Base-by-base conservation (phyloP, 2,888 invertebrate genomes). In the Augiades crinisus region DNA sequence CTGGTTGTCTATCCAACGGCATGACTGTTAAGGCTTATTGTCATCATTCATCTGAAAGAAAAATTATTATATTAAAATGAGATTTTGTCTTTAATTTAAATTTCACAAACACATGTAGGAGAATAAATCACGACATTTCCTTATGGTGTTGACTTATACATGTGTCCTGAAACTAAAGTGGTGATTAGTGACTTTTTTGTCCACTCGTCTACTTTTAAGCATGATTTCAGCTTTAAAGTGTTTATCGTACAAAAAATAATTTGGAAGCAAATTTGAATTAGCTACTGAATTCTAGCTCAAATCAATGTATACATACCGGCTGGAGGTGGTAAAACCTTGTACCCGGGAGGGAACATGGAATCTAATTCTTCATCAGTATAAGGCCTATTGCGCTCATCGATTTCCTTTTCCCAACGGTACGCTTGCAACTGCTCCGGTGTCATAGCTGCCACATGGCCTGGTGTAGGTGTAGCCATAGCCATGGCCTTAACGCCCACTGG, bases 351-450 rank as follows among this genome's bases (percentile, higher is more conserved):
- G 86, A 99, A 99, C 93, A 99, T 95, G 58, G 97, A 92, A 80
- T 99, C 99, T 50, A 99, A 89, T 80, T 99, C 99, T 73, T 99
- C 99, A 70, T 99, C 99, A 0, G 97, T 94, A 65, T 98, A 93
- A 0, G 99, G 99, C 60, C 99, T 91, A 81, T 99, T 99, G 53
- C 99, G 92, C 78, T 99, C 99, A 72, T 99, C 99, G 54, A 99
- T 99, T 86, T 99, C 99, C 67, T 98, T 94, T 82, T 99, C 99
- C 98, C 98, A 98, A 19, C 98, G 94, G 78, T 97, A 99, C 0
- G 98, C 98, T 82, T 99, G 99, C 58, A 99, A 88, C 79, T 99
- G 99, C 79, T 99, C 99, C 0, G 99, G 99, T 0, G 99, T 99
- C 99, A 99, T 99, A 8, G 98, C 96, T 57, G 98, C 95, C 56